phyloP scores from a whole-genome alignment of 2,888 invertebrate genomes.

The Leucozona laternaria region DNA sequence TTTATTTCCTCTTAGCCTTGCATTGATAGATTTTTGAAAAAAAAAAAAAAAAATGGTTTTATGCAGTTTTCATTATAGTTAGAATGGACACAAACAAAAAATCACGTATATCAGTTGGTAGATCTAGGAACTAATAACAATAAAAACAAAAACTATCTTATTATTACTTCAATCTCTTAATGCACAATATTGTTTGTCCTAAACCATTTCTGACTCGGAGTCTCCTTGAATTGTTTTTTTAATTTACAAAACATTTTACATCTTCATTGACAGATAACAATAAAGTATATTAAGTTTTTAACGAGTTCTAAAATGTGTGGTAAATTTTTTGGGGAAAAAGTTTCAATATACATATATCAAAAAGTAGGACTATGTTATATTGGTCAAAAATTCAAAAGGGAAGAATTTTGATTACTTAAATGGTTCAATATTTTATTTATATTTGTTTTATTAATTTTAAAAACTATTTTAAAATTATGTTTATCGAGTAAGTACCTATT shows the following conservation, averaged over 20 bases:
- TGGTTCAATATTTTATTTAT: too few species aligned
- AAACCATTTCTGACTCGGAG: background rate
- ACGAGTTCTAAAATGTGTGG: background rate
- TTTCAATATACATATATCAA: background rate
- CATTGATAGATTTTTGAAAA: conserved; percentile 19
- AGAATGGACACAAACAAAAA: conserved; percentile 1
- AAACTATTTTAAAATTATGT: too few species aligned
- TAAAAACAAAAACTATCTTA: background rate
- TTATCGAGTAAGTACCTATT: too few species aligned
- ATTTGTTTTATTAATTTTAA: too few species aligned
- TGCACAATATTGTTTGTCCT: conserved; percentile 6
- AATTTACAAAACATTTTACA: background rate
- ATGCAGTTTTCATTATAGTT: conserved; percentile 14
- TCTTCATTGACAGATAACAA: background rate
- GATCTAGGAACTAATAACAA: background rate
- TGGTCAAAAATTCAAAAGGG: background rate
- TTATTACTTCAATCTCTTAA: background rate
- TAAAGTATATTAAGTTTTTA: background rate
- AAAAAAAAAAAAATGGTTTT: background rate
- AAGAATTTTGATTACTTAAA: too few species aligned
- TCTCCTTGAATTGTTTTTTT: background rate
- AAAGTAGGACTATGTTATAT: background rate
- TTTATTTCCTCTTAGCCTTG: conserved; percentile 15
- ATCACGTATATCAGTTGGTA: conserved; percentile 15
- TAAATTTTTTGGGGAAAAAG: background rate